These are phyloP conservation scores for Polyergus mexicanus DNA, from an alignment of 1,140 invertebrate genomes.

Conservation along the genomic window DNA sequence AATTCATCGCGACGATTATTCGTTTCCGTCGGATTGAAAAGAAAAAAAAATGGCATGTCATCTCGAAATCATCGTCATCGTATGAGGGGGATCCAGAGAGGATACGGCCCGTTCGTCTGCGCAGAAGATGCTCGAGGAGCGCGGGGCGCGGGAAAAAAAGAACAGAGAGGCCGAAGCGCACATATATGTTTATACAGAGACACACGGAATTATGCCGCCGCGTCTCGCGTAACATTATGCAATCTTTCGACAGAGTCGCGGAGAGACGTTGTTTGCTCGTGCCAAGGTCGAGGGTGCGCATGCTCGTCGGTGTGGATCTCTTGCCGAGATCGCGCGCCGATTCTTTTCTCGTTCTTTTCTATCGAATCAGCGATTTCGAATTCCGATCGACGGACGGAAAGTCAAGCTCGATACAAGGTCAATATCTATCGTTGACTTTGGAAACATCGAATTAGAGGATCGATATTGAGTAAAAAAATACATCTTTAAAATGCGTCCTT, in stretches of 20 bases:
- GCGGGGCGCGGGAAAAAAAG: slow-evolving; percentile 17
- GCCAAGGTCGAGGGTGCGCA: slow-evolving; percentile 60
- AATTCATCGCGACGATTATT: slow-evolving; percentile 38
- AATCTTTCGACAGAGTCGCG: slow-evolving; percentile 62
- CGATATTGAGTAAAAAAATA: neutral
- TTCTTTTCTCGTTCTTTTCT: slow-evolving; percentile 24
- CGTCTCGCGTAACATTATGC: slow-evolving; percentile 73
- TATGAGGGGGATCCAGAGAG: neutral
- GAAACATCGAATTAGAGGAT: neutral
- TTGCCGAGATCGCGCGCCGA: slow-evolving; percentile 42
- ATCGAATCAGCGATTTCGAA: neutral
- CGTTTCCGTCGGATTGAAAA: neutral
- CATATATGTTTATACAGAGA: too few relatives aligned
- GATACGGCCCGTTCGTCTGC: neutral
- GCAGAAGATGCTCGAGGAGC: slow-evolving; percentile 3
- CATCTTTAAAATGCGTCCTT: neutral
- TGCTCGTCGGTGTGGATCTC: slow-evolving; percentile 45
- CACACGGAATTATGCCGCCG: slow-evolving; percentile 24
- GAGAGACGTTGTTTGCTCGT: slow-evolving; percentile 63
- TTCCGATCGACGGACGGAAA: neutral
- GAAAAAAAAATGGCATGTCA: slow-evolving; percentile 46
- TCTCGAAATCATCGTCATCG: neutral
- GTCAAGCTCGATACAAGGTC: neutral
- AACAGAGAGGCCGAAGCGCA: neutral
- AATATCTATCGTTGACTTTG: neutral